Percentiles rank a stretch among this genome's conserved stretches.
Conservation (phyloP, 2,888 invertebrate species). For the Phalera bucephala region DNA sequence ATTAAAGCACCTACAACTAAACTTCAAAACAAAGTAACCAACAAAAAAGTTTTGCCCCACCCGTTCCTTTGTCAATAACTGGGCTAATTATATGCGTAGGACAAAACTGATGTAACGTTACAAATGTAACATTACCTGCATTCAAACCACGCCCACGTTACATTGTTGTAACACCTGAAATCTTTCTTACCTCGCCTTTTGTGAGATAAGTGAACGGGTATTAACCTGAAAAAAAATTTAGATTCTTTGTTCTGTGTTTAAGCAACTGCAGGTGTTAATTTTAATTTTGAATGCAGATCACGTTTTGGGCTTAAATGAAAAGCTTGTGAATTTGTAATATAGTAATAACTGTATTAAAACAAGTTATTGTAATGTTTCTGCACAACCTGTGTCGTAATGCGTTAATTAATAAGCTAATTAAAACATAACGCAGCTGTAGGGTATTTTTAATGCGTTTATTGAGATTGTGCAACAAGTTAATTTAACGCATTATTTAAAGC, state of each 20-base stretch:
- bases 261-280: too few species aligned
- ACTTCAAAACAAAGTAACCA: slow-evolving; percentile 2
- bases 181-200: slow-evolving; percentile 14
- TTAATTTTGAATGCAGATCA: too few species aligned
- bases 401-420: too few species aligned
- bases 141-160: slow-evolving; percentile 20
- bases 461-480: too few species aligned
- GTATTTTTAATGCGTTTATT: too few species aligned
- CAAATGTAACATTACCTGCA: slow-evolving; percentile 19
- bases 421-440: too few species aligned
- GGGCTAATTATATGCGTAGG: slow-evolving; percentile 48
- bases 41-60: slow-evolving; percentile 21
- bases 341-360: too few species aligned
- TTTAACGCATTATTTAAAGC: too few species aligned
- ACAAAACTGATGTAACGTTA: slow-evolving; percentile 19
- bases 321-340: too few species aligned
- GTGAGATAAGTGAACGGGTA: slow-evolving; percentile 11
- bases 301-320: too few species aligned
- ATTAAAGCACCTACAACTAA: background rate
- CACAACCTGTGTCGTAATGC: too few species aligned
- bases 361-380: too few species aligned
- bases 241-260: slow-evolving; percentile 12
- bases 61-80: slow-evolving; percentile 30
- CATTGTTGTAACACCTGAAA: slow-evolving; percentile 18
- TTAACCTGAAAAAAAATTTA: slow-evolving; percentile 12